Evolutionary conservation across 2,888 invertebrate species (phyloP).

Genomic region (Himalopsyche anomala): DNA sequence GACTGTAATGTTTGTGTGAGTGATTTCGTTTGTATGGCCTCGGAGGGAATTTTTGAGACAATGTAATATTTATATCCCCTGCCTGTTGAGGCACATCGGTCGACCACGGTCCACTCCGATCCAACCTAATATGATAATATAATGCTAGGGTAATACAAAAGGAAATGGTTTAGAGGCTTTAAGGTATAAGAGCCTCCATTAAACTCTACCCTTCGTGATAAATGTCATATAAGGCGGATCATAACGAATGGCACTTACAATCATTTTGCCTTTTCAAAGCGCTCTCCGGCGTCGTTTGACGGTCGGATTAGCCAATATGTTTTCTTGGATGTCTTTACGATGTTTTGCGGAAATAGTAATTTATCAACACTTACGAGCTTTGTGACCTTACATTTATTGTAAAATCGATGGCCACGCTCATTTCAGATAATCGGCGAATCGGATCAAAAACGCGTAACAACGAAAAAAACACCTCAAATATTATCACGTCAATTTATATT

Average conservation of each 20-base stretch:
- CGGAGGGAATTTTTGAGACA: too few relatives aligned
- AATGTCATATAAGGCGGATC: conserved; percentile 50
- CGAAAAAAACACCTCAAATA: too few relatives aligned
- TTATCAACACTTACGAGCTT: background rate
- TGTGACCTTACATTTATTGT: background rate
- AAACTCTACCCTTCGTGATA: conserved; percentile 52
- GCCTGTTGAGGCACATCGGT: background rate
- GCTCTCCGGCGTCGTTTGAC: background rate
- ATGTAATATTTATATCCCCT: conserved; percentile 3
- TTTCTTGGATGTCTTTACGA: conserved; percentile 15
- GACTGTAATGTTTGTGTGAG: too few relatives aligned
- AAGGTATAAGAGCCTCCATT: conserved; percentile 46
- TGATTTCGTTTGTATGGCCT: too few relatives aligned
- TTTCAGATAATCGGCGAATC: too few relatives aligned
- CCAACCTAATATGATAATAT: conserved; percentile 34
- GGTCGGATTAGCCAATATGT: conserved; percentile 24
- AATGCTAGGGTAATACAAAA: conserved; percentile 22
- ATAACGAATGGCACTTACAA: conserved; percentile 47
- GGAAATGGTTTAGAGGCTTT: conserved; percentile 29
- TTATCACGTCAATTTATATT: too few relatives aligned
- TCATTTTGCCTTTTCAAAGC: conserved; percentile 34
- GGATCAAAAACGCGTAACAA: too few relatives aligned
- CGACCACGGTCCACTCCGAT: conserved; percentile 19
- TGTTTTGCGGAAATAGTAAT: background rate
- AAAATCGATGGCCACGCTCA: too few relatives aligned